phyloP scores from a whole-genome alignment of 1,140 invertebrate species.

The Potamilus streckersoni region DNA sequence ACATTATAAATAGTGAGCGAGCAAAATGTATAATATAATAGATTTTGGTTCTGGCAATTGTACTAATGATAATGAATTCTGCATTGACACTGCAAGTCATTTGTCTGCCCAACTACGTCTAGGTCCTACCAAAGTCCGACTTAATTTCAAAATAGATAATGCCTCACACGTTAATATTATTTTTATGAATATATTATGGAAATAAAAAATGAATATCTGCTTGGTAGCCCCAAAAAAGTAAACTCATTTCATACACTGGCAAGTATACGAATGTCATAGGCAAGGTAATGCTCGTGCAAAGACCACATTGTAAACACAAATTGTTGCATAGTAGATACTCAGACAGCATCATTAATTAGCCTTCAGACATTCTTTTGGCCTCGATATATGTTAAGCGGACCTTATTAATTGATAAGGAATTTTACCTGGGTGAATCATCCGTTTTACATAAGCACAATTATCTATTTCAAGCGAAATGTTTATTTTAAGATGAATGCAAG shows the following conservation, averaged over 20 bases:
- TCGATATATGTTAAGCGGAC: background rate
- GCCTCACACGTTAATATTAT: too few species aligned
- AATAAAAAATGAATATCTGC: too few species aligned
- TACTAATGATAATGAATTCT: too few species aligned
- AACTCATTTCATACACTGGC: conserved; percentile 6
- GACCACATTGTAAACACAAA: background rate
- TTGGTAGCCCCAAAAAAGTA: background rate
- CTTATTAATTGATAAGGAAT: background rate
- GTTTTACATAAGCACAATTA: conserved; percentile 25
- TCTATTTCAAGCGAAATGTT: conserved; percentile 32
- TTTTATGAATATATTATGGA: too few species aligned
- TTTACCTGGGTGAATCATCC: background rate
- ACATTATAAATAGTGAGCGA: too few species aligned
- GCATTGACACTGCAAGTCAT: too few species aligned
- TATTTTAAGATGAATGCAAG: conserved; percentile 21
- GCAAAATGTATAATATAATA: too few species aligned
- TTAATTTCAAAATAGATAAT: too few species aligned
- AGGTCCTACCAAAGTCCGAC: too few species aligned
- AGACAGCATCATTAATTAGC: background rate
- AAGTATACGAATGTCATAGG: background rate
- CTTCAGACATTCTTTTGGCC: conserved; percentile 4
- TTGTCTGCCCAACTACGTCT: too few species aligned
- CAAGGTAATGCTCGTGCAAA: background rate
- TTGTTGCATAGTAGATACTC: too few species aligned
- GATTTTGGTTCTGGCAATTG: too few species aligned